A percentile compares a stretch with the other conserved stretches of the same genome.
phyloP scores from a whole-genome alignment of 2,888 invertebrate species.

The Helicoverpa assulta region DNA sequence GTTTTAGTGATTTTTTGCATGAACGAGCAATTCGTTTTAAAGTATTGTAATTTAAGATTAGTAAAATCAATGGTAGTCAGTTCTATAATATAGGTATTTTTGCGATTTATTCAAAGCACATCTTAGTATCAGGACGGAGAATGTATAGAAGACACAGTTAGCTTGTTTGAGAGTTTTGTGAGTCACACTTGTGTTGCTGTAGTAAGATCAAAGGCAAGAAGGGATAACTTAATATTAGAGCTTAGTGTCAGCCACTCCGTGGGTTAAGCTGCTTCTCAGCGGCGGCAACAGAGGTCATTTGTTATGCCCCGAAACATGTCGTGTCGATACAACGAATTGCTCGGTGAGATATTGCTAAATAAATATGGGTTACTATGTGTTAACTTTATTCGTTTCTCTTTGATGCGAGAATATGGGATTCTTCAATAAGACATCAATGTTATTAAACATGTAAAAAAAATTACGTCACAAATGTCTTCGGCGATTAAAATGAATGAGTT shows the following conservation, averaged over 20 bases:
- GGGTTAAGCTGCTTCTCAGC: slow-evolving; percentile 3
- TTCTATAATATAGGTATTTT: too few species aligned
- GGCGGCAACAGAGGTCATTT: slow-evolving; percentile 27
- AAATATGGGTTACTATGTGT: slow-evolving; percentile 39
- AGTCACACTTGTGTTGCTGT: too few species aligned
- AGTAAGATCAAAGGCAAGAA: not conserved
- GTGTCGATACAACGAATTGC: slow-evolving; percentile 40
- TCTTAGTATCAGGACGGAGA: too few species aligned
- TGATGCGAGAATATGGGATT: slow-evolving; percentile 35
- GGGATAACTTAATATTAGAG: not conserved
- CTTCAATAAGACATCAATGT: not conserved
- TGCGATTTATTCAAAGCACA: too few species aligned
- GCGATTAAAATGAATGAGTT: not conserved
- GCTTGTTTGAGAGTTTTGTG: too few species aligned
- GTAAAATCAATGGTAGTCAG: too few species aligned
- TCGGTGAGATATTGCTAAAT: slow-evolving; percentile 26
- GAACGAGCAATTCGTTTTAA: not conserved
- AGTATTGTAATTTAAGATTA: not conserved
- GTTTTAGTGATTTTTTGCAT: not conserved
- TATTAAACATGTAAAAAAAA: too few species aligned
- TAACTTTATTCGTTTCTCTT: slow-evolving; percentile 27
- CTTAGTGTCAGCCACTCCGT: not conserved
- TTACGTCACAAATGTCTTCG: too few species aligned
- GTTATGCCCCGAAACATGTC: slow-evolving; percentile 40
- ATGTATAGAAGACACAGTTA: too few species aligned